Evolutionary conservation across 2,888 invertebrate genomes (phyloP), one percentile per base, ranked within the genome.

Genomic region (Drosophila robusta): DNA sequence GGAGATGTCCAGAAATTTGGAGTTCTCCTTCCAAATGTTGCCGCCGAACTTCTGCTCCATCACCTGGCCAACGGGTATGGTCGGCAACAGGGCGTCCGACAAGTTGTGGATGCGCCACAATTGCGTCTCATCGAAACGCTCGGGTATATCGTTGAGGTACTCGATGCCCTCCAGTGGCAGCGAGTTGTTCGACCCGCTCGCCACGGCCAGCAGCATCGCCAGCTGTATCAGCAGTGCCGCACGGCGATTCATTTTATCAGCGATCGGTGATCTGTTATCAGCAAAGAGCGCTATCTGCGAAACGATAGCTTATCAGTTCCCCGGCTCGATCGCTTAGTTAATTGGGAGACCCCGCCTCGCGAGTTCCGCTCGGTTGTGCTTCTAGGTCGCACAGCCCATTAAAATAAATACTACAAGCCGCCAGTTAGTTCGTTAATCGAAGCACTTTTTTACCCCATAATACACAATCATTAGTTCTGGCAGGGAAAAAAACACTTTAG

Each of bases 1-100:
- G 68, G 96, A 93, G 38, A 96, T 93, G 89, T 97, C 97, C 14
- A 96, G 77, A 32, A 90, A 91, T 11, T 91, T 87, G 4, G 90
- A 87, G 74, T 91, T 91, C 71, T 91, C 91, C 66, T 92, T 92
- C 92, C 92, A 92, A 11, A 92, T 80, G 29, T 84, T 85, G 22
- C 91, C 91, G 50, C 91, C 92, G 32, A 89, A 92, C 69, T 87
- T 80, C 34, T 80, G 77, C 70, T 92, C 91, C 63, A 91, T 70
- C 38, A 84, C 71, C 57, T 88, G 74, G 5, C 81, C 81, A 45
- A 91, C 63, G 24, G 84, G 85, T 67, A 90, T 72, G 12, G 58
- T 72, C 39, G 73, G 72, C 6, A 70, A 70, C 77, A 89, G 68
- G 6, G 76, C 74, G 54, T 82, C 77, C 9, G 91, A 90, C 54